A percentile compares a stretch with the other conserved stretches of the same genome.
Evolutionary conservation across 1,140 invertebrate genomes (phyloP).

Genomic region (Calephelis nemesis): DNA sequence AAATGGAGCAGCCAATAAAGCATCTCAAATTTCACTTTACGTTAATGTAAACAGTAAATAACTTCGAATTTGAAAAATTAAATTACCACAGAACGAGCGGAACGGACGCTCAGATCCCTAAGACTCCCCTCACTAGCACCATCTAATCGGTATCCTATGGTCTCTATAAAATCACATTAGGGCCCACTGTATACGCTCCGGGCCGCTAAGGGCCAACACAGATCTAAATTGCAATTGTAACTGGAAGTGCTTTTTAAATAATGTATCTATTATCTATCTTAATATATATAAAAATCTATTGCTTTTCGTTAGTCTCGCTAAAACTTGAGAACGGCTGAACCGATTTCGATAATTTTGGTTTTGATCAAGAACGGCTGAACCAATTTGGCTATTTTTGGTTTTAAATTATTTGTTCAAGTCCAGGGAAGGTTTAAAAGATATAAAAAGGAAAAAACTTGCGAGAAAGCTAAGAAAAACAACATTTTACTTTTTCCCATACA

Average conservation of each 20-base stretch:
- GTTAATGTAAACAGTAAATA: constrained; percentile 20
- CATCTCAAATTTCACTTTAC: constrained; percentile 15
- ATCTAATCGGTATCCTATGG: constrained; percentile 74
- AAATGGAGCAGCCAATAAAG: not conserved
- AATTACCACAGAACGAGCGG: constrained; percentile 47
- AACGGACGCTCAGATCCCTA: constrained; percentile 33
- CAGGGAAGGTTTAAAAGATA: too few relatives aligned
- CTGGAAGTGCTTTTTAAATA: constrained; percentile 33
- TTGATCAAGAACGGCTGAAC: too few relatives aligned
- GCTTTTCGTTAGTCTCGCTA: too few relatives aligned
- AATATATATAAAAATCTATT: too few relatives aligned
- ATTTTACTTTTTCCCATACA: too few relatives aligned
- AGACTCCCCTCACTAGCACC: constrained; percentile 51
- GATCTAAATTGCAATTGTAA: constrained; percentile 30
- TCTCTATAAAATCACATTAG: constrained; percentile 74
- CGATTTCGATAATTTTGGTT: too few relatives aligned
- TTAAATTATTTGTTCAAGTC: too few relatives aligned
- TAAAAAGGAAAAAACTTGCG: too few relatives aligned
- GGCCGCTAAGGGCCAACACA: constrained; percentile 40
- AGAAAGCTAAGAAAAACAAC: too few relatives aligned
- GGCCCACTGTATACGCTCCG: constrained; percentile 55
- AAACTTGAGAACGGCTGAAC: too few relatives aligned
- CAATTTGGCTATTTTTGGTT: too few relatives aligned
- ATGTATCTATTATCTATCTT: too few relatives aligned
- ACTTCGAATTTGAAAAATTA: constrained; percentile 38